These are phyloP conservation scores for Ichneumoninae sp. DNA, from an alignment of 2,888 invertebrate genomes.

Conservation along the genomic window DNA sequence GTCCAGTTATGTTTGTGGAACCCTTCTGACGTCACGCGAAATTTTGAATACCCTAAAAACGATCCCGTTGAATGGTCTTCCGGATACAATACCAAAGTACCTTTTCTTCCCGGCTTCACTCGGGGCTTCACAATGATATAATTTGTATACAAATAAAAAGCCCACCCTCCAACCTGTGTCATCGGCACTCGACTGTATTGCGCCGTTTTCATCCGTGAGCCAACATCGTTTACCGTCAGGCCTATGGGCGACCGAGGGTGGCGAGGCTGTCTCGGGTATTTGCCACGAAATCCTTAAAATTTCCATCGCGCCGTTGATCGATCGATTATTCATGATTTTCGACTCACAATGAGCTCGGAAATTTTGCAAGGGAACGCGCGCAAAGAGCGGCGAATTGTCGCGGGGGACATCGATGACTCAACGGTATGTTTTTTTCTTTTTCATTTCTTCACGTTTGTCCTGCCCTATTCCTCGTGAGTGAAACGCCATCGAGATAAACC, in stretches of 20 bases:
- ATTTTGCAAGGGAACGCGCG: neutral
- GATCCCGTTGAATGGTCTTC: neutral
- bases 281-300: conserved; percentile 26
- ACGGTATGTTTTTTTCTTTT: neutral
- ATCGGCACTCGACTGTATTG: neutral
- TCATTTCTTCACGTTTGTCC: neutral
- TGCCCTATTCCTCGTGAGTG: neutral
- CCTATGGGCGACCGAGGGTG: conserved; percentile 7
- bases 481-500: conserved; percentile 25
- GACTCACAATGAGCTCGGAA: neutral
- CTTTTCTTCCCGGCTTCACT: conserved; percentile 1
- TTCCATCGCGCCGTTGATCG: neutral
- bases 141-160: conserved; percentile 43
- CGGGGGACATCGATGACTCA: conserved; percentile 10
- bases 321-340: conserved; percentile 36
- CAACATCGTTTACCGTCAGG: conserved; percentile 38
- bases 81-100: neutral
- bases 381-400: neutral
- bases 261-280: conserved; percentile 21
- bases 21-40: neutral
- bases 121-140: conserved; percentile 16
- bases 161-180: neutral
- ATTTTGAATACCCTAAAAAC: neutral
- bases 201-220: neutral
- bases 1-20: neutral